Conservation (phyloP, 2,797 vertebrate species). For the Sorex maritimensis region DNA sequence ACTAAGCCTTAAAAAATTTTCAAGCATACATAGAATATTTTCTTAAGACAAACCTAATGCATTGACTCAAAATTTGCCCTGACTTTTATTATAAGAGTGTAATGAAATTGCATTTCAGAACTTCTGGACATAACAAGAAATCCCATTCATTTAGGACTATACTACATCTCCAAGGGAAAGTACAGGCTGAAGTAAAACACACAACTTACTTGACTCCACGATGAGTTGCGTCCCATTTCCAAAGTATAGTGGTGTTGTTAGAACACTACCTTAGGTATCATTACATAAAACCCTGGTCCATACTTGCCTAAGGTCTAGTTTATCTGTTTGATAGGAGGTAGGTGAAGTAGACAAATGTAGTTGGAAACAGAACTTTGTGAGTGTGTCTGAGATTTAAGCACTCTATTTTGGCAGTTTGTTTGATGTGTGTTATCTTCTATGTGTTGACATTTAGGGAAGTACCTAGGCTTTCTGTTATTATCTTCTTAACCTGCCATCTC, state of each 20-base stretch:
- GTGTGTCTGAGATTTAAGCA: constrained; percentile 63
- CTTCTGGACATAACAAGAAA: neutral
- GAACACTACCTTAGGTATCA: neutral
- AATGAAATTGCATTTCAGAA: constrained; percentile 49
- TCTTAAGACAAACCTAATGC: constrained; percentile 40
- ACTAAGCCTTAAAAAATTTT: constrained; percentile 36
- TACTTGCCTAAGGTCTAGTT: neutral
- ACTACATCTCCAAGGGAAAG: neutral
- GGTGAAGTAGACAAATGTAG: constrained; percentile 1
- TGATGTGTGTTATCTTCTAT: constrained; percentile 55
- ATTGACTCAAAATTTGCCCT: neutral
- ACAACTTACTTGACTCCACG: constrained; percentile 68
- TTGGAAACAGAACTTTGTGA: neutral
- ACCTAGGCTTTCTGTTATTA: constrained; percentile 59
- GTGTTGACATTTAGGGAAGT: constrained; percentile 64
- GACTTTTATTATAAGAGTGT: constrained; percentile 1
- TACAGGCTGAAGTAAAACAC: constrained; percentile 3
- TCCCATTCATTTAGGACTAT: neutral
- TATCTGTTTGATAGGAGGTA: constrained; percentile 14
- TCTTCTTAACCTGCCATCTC: constrained; percentile 24
- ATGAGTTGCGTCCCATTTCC: constrained; percentile 46
- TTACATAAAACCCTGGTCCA: constrained; percentile 39
- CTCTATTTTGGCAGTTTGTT: constrained; percentile 44
- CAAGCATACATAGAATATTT: constrained; percentile 40
- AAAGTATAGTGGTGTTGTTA: constrained; percentile 22